phyloP scores from a whole-genome alignment of 2,113 vertebrate species.

The Colossoma macropomum region DNA sequence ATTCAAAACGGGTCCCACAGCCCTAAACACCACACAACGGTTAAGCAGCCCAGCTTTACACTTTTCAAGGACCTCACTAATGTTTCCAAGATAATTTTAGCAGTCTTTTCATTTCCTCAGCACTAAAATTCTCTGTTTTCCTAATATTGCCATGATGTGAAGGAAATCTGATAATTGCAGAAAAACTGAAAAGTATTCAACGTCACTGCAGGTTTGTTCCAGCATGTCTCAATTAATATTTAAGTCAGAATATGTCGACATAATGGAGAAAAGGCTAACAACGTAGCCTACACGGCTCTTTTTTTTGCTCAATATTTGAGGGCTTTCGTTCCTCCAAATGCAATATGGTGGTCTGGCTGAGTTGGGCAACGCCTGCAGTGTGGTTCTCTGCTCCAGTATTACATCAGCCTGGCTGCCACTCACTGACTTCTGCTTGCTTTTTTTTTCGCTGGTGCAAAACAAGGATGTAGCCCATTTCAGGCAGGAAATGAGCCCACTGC shows the following conservation, averaged over 20 bases:
- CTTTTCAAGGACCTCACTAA: too few species aligned
- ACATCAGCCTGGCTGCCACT: conserved; percentile 17
- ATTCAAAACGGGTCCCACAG: too few species aligned
- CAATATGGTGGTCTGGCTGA: background rate
- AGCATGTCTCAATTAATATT: background rate
- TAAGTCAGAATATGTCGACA: background rate
- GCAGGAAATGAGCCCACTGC: conserved; percentile 70
- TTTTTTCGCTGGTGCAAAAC: conserved; percentile 30
- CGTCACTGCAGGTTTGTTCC: background rate
- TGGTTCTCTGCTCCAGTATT: conserved; percentile 8
- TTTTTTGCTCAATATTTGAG: background rate
- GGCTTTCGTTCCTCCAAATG: conserved; percentile 6
- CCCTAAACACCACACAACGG: too few species aligned
- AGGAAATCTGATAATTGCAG: background rate
- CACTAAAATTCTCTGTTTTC: too few species aligned
- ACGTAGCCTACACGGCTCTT: too few species aligned
- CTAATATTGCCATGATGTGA: too few species aligned
- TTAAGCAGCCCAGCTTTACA: too few species aligned
- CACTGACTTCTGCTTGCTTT: background rate
- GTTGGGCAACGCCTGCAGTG: background rate
- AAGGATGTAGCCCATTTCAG: conserved; percentile 62
- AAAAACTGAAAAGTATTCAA: background rate
- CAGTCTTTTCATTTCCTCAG: too few species aligned
- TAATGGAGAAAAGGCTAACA: background rate
- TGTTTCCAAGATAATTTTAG: too few species aligned